phyloP scores from a whole-genome alignment of 2,888 invertebrate genomes.

The Lacanobia wlatinum region DNA sequence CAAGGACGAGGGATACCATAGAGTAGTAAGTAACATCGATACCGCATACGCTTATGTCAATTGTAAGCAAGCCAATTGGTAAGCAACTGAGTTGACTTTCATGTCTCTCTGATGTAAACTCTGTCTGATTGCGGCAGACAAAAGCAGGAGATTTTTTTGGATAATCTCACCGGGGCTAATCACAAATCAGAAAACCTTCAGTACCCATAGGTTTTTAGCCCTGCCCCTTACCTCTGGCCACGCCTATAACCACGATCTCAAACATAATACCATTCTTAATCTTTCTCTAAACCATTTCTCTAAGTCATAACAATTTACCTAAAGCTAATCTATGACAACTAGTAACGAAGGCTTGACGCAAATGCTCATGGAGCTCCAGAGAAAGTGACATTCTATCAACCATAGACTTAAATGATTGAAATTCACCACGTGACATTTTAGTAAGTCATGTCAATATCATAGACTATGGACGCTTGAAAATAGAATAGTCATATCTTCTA shows the following conservation, averaged over 20 bases:
- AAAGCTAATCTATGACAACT: conserved; percentile 53
- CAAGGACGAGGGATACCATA: neutral
- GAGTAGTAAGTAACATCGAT: neutral
- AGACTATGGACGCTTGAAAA: neutral
- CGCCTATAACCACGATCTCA: conserved; percentile 20
- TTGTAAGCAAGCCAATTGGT: neutral
- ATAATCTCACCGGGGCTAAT: too few species aligned
- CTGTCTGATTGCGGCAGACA: neutral
- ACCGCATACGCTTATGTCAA: neutral
- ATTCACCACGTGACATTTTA: neutral
- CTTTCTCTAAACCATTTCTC: conserved; percentile 26
- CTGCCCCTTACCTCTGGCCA: conserved; percentile 2
- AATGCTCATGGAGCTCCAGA: conserved; percentile 25
- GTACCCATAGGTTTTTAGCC: neutral
- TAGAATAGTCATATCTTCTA: neutral
- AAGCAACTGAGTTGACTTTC: neutral
- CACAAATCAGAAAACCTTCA: neutral
- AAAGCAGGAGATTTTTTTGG: neutral
- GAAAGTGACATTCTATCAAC: neutral
- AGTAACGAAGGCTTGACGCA: conserved; percentile 45
- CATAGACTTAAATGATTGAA: neutral
- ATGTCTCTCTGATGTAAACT: too few species aligned
- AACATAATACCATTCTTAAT: conserved; percentile 34
- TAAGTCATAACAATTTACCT: conserved; percentile 58
- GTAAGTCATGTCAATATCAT: neutral